phyloP scores from a whole-genome alignment of 92 coral and sea anemone genomes.

The Actinernus sp. region DNA sequence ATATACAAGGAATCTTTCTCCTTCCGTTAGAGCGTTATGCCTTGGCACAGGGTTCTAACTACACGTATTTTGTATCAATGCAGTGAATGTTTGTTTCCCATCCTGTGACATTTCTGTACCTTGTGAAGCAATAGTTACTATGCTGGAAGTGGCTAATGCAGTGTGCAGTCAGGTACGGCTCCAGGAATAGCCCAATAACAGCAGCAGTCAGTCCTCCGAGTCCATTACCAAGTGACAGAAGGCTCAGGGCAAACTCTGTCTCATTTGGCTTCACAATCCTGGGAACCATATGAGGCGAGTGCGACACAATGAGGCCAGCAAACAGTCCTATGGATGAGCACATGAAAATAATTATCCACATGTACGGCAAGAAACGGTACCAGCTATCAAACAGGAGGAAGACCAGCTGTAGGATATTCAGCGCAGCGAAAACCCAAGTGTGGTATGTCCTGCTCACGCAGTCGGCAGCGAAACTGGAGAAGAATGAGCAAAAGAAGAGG shows the following conservation, averaged over 20 bases:
- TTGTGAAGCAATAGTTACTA: conserved; percentile 57
- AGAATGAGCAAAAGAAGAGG: conserved; percentile 54
- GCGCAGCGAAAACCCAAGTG: conserved; percentile 68
- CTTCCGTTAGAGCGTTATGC: too few species aligned
- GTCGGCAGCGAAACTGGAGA: conserved; percentile 20
- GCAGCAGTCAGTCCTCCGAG: conserved; percentile 61
- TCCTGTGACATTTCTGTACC: conserved; percentile 53
- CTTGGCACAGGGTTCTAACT: too few species aligned
- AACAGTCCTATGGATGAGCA: conserved; percentile 65
- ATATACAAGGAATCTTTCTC: too few species aligned
- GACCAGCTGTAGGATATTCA: conserved; percentile 45
- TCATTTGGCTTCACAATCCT: conserved; percentile 50
- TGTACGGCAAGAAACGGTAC: conserved; percentile 63
- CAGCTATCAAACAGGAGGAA: conserved; percentile 61
- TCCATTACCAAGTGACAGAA: conserved; percentile 70
- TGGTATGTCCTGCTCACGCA: conserved; percentile 14
- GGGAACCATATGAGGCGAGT: conserved; percentile 75
- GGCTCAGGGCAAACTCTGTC: conserved; percentile 72
- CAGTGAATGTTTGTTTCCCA: conserved; percentile 73
- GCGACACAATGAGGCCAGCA: conserved; percentile 66
- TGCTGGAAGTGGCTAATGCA: conserved; percentile 38
- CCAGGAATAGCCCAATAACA: conserved; percentile 55
- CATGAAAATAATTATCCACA: conserved; percentile 54
- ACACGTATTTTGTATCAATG: not conserved
- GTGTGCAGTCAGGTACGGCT: conserved; percentile 43